A percentile compares a stretch with the other conserved stretches of the same genome.
phyloP scores from a whole-genome alignment of 1,140 invertebrate species.

The Chelonus insularis region DNA sequence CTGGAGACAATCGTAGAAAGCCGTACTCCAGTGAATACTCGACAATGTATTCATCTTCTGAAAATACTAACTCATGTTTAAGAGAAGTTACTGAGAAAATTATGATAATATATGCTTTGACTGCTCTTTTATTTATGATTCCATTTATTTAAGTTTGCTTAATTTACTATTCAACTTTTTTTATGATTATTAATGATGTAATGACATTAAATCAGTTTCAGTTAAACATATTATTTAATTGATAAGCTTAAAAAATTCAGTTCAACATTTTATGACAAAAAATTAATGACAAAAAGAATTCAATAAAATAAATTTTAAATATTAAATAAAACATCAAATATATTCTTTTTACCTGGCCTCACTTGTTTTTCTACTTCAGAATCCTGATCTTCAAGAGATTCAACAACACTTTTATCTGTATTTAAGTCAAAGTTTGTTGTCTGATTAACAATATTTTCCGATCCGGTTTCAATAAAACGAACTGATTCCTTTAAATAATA shows the following conservation, averaged over 20 bases:
- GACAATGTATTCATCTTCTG: conserved; percentile 93
- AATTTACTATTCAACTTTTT: not conserved
- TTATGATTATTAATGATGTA: too few species aligned
- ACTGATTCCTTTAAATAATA: too few species aligned
- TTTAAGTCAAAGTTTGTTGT: conserved; percentile 34
- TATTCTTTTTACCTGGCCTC: conserved; percentile 52
- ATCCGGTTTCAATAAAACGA: conserved; percentile 22
- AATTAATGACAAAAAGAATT: conserved; percentile 4
- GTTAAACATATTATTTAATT: too few species aligned
- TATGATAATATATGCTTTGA: not conserved
- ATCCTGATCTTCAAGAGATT: conserved; percentile 52
- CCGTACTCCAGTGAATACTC: conserved; percentile 98
- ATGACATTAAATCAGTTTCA: too few species aligned
- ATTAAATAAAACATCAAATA: not conserved
- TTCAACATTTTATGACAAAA: too few species aligned
- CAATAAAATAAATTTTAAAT: not conserved
- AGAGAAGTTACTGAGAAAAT: conserved; percentile 13
- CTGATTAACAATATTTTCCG: conserved; percentile 38
- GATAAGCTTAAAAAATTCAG: too few species aligned
- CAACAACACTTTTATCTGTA: conserved; percentile 41
- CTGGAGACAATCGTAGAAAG: conserved; percentile 86
- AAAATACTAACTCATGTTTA: conserved; percentile 65
- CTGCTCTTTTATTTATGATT: not conserved
- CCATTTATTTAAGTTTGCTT: not conserved
- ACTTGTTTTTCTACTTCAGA: conserved; percentile 57